Percentiles rank a stretch among this genome's conserved stretches.
These are phyloP conservation scores for Ctenodactylus gundi DNA, from an alignment of 2,113 vertebrate species.

Conservation along the genomic window DNA sequence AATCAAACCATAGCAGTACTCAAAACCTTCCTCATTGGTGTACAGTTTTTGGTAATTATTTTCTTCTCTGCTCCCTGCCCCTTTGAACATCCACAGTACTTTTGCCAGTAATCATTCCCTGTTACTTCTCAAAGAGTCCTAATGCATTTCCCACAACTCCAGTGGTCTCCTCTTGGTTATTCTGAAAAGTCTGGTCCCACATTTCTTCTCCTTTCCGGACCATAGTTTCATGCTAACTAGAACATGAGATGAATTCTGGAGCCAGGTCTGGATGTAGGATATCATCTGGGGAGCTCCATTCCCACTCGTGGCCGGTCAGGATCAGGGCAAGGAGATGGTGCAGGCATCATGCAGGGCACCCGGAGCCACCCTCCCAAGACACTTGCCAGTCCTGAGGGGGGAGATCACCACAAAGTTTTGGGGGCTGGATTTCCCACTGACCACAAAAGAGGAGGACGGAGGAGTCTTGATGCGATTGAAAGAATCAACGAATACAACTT, in stretches of 20 bases:
- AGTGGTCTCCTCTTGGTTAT: fast-evolving
- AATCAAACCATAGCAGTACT: background rate
- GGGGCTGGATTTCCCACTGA: background rate
- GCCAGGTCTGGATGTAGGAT: background rate
- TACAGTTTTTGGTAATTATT: background rate
- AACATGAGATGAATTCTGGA: fast-evolving
- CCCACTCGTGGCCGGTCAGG: too few relatives aligned
- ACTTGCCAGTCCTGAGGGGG: background rate
- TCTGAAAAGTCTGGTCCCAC: too few relatives aligned
- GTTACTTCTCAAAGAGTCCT: background rate
- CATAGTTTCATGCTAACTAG: background rate
- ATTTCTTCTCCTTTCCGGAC: background rate
- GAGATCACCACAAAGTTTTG: background rate
- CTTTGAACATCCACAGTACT: background rate
- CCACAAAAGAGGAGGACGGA: background rate
- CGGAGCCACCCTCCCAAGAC: background rate
- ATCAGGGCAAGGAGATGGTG: background rate
- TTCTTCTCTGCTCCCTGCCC: background rate
- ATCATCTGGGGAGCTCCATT: too few relatives aligned
- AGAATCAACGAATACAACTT: background rate
- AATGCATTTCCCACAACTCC: background rate
- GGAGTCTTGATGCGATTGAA: background rate
- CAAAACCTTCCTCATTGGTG: background rate
- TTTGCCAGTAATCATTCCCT: background rate
- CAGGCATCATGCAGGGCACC: background rate